Base-by-base conservation (phyloP, 2,797 vertebrate species). In the Argentina silus region DNA sequence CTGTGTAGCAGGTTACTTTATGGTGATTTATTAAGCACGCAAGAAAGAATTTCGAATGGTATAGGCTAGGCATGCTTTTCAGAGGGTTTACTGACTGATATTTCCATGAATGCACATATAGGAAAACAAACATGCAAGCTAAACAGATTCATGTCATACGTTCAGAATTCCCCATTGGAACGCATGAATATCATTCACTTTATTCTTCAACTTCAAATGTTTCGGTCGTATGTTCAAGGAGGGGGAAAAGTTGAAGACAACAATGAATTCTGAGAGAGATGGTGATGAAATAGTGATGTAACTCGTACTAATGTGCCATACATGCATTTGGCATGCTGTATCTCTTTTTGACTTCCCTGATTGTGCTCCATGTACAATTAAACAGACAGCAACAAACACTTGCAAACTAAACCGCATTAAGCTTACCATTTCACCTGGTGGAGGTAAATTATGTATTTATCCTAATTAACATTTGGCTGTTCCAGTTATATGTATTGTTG, bases 211-310 rank as follows among this genome's bases (percentile, higher is more conserved):
- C 89, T 89, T 81, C 76, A 75, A 70, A 89, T 89, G 89, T 92
- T 91, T 92, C 90, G 86, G 89, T 90, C 82, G 68, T 78, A 87
- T 88, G 92, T 92, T 91, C 89, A 90, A 90, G 90, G 89, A 88
- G 86, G 88, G 84, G 85, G 85, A 91, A 89, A 90, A 91, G 90
- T 93, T 93, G 92, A 91, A 93, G 91, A 93, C 93, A 87, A 87
- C 81, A 94, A 93, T 93, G 93, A 91, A 94, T 93, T 93, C 87
- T 86, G 90, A 92, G 91, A 89, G 87, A 91, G 90, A 89, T 90
- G 88, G 90, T 95, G 94, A 95, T 94, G 94, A 95, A 95, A 95
- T 87, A 87, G 91, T 93, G 93, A 92, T 93, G 94, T 92, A 95
- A 95, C 89, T 83, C 85, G 83, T 53, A 93, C 93, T 94, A 94